A percentile compares a stretch with the other conserved stretches of the same genome.
Evolutionary conservation across 2,113 vertebrate species (phyloP).

Genomic region (Scolopax mira): DNA sequence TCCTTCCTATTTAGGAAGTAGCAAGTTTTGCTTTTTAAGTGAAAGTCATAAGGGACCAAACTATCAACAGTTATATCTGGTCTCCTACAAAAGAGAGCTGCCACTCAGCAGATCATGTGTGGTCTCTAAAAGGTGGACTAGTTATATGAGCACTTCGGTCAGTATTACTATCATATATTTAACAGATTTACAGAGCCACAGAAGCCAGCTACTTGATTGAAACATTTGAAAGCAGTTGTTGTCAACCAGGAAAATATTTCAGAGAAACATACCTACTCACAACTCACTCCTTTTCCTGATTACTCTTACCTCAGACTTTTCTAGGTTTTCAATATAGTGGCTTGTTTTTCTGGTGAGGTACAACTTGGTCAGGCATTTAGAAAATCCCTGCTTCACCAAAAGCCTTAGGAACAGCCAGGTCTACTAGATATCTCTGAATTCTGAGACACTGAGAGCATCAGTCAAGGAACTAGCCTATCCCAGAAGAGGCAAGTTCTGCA

Average conservation of each 20-base stretch:
- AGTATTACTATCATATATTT: not conserved
- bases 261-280: not conserved
- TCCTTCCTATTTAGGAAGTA: not conserved
- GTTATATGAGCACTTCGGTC: not conserved
- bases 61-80: not conserved
- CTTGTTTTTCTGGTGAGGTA: not conserved
- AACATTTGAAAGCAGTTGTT: not conserved
- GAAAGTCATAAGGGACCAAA: not conserved
- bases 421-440: not conserved
- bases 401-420: not conserved
- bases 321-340: not conserved
- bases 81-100: not conserved
- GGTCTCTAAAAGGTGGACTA: not conserved
- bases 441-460: not conserved
- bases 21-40: not conserved
- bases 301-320: not conserved
- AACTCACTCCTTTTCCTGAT: not conserved
- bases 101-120: not conserved
- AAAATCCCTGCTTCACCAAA: not conserved
- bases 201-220: not conserved
- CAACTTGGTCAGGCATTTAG: not conserved
- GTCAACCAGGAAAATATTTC: not conserved
- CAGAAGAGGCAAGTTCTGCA: not conserved
- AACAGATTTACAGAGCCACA: not conserved
- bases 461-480: rapidly evolving